These are phyloP conservation scores for Cyaniris semiargus DNA, from an alignment of 2,888 invertebrate genomes.

Conservation along the genomic window DNA sequence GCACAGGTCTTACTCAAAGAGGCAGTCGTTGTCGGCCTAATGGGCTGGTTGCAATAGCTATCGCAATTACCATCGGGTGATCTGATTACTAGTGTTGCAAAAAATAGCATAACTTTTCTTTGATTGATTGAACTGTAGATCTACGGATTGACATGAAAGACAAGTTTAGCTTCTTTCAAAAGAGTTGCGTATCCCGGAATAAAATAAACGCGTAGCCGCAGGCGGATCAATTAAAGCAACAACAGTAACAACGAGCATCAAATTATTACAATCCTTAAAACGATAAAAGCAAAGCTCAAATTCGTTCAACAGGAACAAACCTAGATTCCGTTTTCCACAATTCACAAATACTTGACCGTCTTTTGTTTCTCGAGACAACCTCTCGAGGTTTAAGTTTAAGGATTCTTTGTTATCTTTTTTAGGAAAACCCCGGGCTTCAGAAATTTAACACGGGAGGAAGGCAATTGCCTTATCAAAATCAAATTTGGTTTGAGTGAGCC, in stretches of 20 bases:
- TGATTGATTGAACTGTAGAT: too few relatives aligned
- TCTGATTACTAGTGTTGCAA: too few relatives aligned
- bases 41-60: too few relatives aligned
- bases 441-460: conserved; percentile 8
- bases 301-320: not conserved
- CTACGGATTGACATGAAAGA: not conserved
- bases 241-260: not conserved
- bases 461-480: conserved; percentile 17
- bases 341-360: conserved; percentile 29
- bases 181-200: not conserved
- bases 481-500: not conserved
- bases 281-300: not conserved
- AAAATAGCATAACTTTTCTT: too few relatives aligned
- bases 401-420: conserved; percentile 25
- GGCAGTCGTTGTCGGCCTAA: too few relatives aligned
- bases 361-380: conserved; percentile 30
- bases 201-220: not conserved
- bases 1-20: too few relatives aligned
- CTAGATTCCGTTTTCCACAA: conserved; percentile 24
- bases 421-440: conserved; percentile 11
- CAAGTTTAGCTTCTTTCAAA: not conserved
- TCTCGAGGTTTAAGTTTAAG: conserved; percentile 25
- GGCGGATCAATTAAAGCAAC: not conserved
- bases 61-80: too few relatives aligned
- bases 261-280: not conserved